Evolutionary conservation across 2,113 vertebrate species (phyloP).

Genomic region (Gavia stellata): DNA sequence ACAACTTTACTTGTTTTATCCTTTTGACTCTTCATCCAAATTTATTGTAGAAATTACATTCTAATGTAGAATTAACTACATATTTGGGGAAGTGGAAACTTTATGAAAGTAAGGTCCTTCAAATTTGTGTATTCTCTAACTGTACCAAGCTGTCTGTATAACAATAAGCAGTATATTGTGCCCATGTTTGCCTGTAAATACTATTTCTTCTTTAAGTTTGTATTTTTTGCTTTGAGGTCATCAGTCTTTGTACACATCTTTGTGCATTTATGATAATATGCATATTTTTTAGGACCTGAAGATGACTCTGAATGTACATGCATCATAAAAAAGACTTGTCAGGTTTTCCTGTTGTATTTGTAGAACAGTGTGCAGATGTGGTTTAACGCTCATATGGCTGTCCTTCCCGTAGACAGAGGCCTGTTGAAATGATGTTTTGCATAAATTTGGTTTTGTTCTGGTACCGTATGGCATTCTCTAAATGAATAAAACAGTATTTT

Average conservation of each 20-base stretch:
- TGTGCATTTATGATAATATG: not conserved
- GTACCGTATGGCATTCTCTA: not conserved
- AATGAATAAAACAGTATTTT: not conserved
- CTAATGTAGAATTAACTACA: not conserved
- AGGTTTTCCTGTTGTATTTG: not conserved
- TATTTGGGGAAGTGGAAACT: not conserved
- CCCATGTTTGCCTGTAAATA: not conserved
- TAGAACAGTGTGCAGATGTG: not conserved
- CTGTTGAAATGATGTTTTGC: not conserved
- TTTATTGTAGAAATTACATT: not conserved
- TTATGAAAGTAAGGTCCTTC: not conserved
- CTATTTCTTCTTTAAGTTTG: not conserved
- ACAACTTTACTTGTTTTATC: not conserved
- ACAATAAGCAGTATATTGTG: not conserved
- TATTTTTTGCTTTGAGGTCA: not conserved
- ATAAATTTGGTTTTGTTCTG: not conserved
- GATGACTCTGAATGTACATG: not conserved
- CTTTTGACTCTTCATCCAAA: not conserved
- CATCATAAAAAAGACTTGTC: not conserved
- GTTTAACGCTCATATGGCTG: not conserved
- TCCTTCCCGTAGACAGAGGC: not conserved
- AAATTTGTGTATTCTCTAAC: not conserved
- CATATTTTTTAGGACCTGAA: not conserved
- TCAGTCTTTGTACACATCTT: not conserved
- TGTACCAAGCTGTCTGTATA: not conserved